Base-by-base conservation (phyloP, 1,140 invertebrate species). In the Campoletis sonorensis region DNA sequence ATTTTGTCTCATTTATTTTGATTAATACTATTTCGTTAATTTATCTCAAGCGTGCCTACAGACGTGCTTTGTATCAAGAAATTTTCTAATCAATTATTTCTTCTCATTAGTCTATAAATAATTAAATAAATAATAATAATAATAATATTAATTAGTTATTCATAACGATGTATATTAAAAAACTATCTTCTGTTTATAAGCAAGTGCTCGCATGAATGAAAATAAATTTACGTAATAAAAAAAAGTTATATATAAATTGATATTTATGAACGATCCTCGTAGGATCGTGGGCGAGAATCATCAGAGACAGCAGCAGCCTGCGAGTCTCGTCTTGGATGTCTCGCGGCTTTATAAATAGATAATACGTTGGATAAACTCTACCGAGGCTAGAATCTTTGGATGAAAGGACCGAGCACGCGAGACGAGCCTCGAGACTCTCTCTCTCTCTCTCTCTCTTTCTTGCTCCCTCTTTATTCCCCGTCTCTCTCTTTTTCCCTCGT, bases 261-360 rank as follows among this genome's bases (percentile, higher is more conserved):
- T 45, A 45, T 45, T 58, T 23, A n/a, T 58, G 54, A 10, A 16
- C 49, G 68, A 18, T 51, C 18, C 33, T 58, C 10, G n/a, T n/a
- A 16, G 49, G 68, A 72, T 79, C 79, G 81, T 82, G 82, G 82
- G 81, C 78, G 84, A 78, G 45, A 73, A 73, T 51, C 18, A 67
- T 58, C 58, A 21, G 40, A 45, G 40, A 45, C 37, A 54, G 64
- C 33, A 30, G 64, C 67, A 73, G 68, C 45, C 76, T 37, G 40
- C 45, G 23, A 64, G 81, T 82, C 75, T 79, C 67, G 68, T 71
- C 71, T 58, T 49, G 70, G 58, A 58, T 15, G 23, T 64, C 49
- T 75, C 45, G 67, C 73, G 79, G 54, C 80, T 84, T 83, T 88
- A 88, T 88, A 88, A 88, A 88, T 88, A 88, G 87, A 86, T 88